These are phyloP conservation scores for Poeciliopsis gracilis DNA, from an alignment of 2,797 vertebrate species.

Conservation along the genomic window DNA sequence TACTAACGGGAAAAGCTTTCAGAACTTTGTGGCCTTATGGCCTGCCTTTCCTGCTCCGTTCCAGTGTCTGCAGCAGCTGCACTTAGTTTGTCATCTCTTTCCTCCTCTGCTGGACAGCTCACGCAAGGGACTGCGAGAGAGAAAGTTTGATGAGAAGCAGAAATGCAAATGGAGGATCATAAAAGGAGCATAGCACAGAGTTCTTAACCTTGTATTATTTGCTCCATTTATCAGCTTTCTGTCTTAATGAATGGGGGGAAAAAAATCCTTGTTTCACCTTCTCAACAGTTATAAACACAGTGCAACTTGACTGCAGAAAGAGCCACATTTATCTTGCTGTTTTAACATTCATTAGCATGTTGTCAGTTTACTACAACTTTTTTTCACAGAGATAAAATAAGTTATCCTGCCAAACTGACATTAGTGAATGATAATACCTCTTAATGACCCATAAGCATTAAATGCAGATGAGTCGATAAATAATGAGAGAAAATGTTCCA, in stretches of 20 bases:
- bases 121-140: slow-evolving; percentile 81
- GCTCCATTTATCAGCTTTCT: background rate
- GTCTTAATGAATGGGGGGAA: background rate
- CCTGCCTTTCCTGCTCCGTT: background rate
- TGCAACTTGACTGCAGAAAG: too few species aligned
- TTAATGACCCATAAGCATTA: too few species aligned
- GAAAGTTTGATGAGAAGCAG: slow-evolving; percentile 55
- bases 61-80: slow-evolving; percentile 21
- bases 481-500: too few species aligned
- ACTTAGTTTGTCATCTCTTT: slow-evolving; percentile 22
- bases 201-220: background rate
- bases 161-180: slow-evolving; percentile 43
- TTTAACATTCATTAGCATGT: too few species aligned
- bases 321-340: too few species aligned
- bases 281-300: background rate
- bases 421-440: too few species aligned
- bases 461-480: too few species aligned
- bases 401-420: too few species aligned
- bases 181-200: background rate
- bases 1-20: background rate
- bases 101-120: slow-evolving; percentile 60
- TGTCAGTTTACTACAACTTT: too few species aligned
- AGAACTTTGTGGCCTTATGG: too few species aligned
- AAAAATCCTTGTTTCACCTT: background rate
- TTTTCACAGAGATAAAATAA: too few species aligned